A percentile compares a stretch with the other conserved stretches of the same genome.
Evolutionary conservation across 2,113 vertebrate genomes (phyloP).

Genomic region (Polypterus bichir): DNA sequence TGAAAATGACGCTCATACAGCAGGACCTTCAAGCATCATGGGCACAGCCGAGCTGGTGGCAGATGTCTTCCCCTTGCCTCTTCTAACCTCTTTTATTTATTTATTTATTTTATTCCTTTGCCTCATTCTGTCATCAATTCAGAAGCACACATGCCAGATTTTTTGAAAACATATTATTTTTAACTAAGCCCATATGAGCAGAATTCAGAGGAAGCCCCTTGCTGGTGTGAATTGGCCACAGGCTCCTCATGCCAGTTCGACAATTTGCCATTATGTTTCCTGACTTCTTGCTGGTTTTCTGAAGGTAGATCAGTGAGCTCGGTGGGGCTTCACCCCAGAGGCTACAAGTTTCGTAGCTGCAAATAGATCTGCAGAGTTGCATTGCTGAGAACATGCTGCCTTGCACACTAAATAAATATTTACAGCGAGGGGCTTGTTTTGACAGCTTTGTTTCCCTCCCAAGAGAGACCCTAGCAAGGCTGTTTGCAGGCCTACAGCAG

Average conservation of each 20-base stretch:
- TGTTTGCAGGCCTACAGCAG: too few species aligned
- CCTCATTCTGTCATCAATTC: too few species aligned
- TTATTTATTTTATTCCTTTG: too few species aligned
- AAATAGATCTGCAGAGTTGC: neutral
- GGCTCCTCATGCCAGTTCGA: neutral
- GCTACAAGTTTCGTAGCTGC: too few species aligned
- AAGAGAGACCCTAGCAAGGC: neutral
- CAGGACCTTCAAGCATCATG: too few species aligned
- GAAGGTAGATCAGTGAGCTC: neutral
- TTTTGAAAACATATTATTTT: neutral
- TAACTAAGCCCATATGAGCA: neutral
- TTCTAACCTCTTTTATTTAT: too few species aligned
- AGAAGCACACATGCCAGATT: too few species aligned
- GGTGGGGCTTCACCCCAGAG: too few species aligned
- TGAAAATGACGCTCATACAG: too few species aligned
- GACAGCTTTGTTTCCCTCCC: neutral
- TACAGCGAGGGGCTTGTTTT: neutral
- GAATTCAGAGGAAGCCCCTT: neutral
- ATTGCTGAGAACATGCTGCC: neutral
- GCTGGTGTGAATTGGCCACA: neutral
- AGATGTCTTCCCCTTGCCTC: too few species aligned
- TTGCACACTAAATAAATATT: neutral
- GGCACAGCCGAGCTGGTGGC: too few species aligned
- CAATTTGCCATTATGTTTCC: neutral
- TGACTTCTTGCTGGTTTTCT: neutral